A percentile compares a stretch with the other conserved stretches of the same genome.
Evolutionary conservation across 2,797 vertebrate genomes (phyloP).

Genomic region (Microctenopoma stevenorrisi): DNA sequence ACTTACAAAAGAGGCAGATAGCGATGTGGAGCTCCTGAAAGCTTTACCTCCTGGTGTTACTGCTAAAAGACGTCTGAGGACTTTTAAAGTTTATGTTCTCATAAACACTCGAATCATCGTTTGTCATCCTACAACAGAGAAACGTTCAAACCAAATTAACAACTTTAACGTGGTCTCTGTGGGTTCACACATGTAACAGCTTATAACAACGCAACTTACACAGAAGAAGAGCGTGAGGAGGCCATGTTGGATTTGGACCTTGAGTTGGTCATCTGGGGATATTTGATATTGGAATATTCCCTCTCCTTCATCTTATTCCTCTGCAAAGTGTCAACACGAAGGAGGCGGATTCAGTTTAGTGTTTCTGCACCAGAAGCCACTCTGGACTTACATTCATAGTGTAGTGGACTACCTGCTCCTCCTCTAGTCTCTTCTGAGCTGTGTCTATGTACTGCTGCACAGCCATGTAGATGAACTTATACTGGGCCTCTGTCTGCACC

Average conservation of each 20-base stretch:
- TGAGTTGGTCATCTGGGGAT: conserved; percentile 83
- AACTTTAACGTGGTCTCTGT: not conserved
- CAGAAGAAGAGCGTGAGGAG: conserved; percentile 77
- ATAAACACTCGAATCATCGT: conserved; percentile 89
- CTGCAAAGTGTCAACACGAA: conserved; percentile 66
- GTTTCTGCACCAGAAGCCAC: not conserved
- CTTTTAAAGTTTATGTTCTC: conserved; percentile 92
- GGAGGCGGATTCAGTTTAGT: not conserved
- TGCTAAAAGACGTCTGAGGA: conserved; percentile 85
- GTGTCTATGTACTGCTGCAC: conserved; percentile 89
- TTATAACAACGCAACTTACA: conserved; percentile 72
- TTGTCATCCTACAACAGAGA: conserved; percentile 74
- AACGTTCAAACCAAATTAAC: conserved; percentile 1
- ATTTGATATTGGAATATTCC: conserved; percentile 89
- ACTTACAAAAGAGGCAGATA: conserved; percentile 77
- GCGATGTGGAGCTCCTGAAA: conserved; percentile 47
- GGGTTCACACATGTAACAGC: no score
- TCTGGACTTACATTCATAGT: not conserved
- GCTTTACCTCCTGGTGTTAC: conserved; percentile 87
- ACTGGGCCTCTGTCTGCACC: conserved; percentile 92
- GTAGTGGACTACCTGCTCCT: conserved; percentile 82
- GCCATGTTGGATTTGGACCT: conserved; percentile 80
- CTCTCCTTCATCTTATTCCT: conserved; percentile 84
- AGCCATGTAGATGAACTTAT: conserved; percentile 92
- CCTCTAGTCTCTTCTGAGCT: conserved; percentile 87